These are phyloP conservation scores for Cephus nigrinus DNA, from an alignment of 2,888 invertebrate genomes.

Conservation along the genomic window DNA sequence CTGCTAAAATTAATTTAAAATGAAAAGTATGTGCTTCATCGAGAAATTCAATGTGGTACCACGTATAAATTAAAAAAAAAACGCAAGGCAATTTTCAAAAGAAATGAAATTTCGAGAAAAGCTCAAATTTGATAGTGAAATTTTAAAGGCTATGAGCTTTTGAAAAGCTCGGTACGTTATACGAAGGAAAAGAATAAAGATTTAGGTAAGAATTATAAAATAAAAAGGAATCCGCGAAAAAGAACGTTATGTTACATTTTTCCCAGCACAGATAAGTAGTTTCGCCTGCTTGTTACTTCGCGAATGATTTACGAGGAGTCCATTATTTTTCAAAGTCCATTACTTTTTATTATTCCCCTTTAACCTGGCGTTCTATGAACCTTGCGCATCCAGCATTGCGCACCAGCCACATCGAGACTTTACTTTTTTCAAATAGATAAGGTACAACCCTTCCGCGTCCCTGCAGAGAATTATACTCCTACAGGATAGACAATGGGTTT, in stretches of 20 bases:
- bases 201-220: neutral
- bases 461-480: neutral
- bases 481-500: neutral
- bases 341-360: constrained; percentile 31
- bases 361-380: neutral
- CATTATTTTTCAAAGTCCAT: constrained; percentile 31
- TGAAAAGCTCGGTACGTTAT: neutral
- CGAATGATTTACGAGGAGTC: constrained; percentile 29
- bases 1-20: neutral
- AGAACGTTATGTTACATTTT: neutral
- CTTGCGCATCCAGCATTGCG: neutral
- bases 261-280: neutral
- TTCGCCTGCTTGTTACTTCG: constrained; percentile 21
- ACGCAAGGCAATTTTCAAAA: neutral
- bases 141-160: neutral
- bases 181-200: neutral
- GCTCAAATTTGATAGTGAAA: neutral
- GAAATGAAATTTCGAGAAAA: neutral
- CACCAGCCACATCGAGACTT: neutral
- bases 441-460: neutral
- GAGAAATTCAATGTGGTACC: neutral
- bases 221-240: neutral
- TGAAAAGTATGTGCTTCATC: neutral
- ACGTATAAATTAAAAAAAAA: neutral
- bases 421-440: constrained; percentile 3